These are phyloP conservation scores for Crotophaga sulcirostris DNA, from an alignment of 2,113 vertebrate species.

Conservation along the genomic window DNA sequence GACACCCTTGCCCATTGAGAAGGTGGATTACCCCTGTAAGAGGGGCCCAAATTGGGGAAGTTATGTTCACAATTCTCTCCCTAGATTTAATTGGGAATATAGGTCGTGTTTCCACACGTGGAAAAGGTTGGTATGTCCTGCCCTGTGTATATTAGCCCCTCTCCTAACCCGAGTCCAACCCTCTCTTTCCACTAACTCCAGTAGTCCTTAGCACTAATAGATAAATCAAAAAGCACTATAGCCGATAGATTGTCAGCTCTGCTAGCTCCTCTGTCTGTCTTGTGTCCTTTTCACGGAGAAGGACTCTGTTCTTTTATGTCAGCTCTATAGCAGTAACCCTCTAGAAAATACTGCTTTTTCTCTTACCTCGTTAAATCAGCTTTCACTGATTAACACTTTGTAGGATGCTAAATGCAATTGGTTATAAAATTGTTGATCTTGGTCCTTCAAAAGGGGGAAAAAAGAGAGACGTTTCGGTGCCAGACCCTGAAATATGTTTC, in stretches of 20 bases:
- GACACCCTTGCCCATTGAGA: constrained; percentile 86
- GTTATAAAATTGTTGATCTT: constrained; percentile 59
- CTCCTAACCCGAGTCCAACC: constrained; percentile 95
- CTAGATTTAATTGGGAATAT: constrained; percentile 99
- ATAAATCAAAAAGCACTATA: constrained; percentile 79
- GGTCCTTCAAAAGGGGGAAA: constrained; percentile 48
- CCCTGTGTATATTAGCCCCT: constrained; percentile 98
- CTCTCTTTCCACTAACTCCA: constrained; percentile 92
- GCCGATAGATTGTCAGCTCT: constrained; percentile 81
- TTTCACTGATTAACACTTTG: constrained; percentile 72
- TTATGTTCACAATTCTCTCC: constrained; percentile 99
- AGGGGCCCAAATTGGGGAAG: constrained; percentile 89
- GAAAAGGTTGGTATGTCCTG: constrained; percentile 99
- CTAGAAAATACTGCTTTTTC: constrained; percentile 72
- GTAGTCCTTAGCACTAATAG: constrained; percentile 86
- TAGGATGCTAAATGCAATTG: constrained; percentile 59
- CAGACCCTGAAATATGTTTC: constrained; percentile 39
- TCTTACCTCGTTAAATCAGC: constrained; percentile 68
- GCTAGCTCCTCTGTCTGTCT: constrained; percentile 82
- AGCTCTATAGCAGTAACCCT: constrained; percentile 70
- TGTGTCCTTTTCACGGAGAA: constrained; percentile 77
- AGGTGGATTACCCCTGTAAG: constrained; percentile 88
- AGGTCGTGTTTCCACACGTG: constrained; percentile 99
- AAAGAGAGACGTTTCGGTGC: neutral
- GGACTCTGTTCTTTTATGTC: constrained; percentile 72